Conservation (phyloP, 92 coral and sea anemone species). For the Epizoanthus fatuus region DNA sequence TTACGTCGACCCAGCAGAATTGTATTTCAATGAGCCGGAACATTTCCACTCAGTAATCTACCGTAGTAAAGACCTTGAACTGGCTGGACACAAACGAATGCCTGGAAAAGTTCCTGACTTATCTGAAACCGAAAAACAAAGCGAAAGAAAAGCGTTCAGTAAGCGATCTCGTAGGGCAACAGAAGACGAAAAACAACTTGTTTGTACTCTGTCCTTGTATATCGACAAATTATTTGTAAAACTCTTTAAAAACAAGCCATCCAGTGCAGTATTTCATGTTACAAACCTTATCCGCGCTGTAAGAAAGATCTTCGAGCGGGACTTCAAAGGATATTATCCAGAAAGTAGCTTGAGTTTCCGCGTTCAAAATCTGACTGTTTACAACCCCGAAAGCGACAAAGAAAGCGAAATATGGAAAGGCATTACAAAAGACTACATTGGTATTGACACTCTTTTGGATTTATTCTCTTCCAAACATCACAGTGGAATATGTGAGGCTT, state of each 20-base stretch:
- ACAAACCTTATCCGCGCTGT: conserved; percentile 81
- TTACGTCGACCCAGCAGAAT: conserved; percentile 86
- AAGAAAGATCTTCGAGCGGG: conserved; percentile 68
- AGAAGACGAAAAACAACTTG: conserved; percentile 36
- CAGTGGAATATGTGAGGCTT: conserved; percentile 82
- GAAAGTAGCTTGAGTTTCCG: conserved; percentile 82
- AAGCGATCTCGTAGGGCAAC: conserved; percentile 67
- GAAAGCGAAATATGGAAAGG: conserved; percentile 53
- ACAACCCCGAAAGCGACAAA: conserved; percentile 39
- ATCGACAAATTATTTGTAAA: conserved; percentile 77
- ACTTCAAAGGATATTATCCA: conserved; percentile 66
- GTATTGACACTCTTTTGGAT: conserved; percentile 79
- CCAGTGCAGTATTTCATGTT: conserved; percentile 77
- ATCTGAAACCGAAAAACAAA: conserved; percentile 20
- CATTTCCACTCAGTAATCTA: conserved; percentile 92
- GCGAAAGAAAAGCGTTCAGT: background rate
- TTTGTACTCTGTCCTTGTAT: conserved; percentile 80
- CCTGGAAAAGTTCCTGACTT: conserved; percentile 22
- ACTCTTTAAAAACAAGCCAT: conserved; percentile 68
- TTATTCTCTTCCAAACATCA: conserved; percentile 69
- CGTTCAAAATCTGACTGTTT: conserved; percentile 69
- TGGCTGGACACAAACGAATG: conserved; percentile 43
- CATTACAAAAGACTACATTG: conserved; percentile 72
- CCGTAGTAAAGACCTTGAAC: conserved; percentile 74
- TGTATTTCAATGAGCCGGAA: conserved; percentile 71